These are phyloP conservation scores for Sarotherodon lohbergeri DNA, from an alignment of 2,113 vertebrate genomes.

Conservation along the genomic window DNA sequence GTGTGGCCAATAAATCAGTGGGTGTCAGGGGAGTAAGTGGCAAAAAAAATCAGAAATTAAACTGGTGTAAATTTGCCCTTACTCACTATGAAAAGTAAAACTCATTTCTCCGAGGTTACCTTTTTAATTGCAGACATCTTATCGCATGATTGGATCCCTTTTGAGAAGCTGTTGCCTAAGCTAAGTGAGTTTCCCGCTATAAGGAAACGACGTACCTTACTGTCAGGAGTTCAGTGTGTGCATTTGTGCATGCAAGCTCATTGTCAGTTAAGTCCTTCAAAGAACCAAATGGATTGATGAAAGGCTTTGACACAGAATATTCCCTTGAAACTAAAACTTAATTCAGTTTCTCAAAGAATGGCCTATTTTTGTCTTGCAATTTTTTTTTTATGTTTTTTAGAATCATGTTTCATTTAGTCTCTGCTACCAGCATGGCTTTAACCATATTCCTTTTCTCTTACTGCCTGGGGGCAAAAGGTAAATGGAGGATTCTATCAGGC, in stretches of 20 bases:
- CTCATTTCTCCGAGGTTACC: not conserved
- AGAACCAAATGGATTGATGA: not conserved
- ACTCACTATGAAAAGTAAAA: not conserved
- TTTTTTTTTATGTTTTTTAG: constrained; percentile 28
- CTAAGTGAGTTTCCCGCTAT: not conserved
- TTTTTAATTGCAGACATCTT: constrained; percentile 22
- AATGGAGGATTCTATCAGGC: constrained; percentile 58
- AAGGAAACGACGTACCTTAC: not conserved
- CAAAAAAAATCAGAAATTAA: not conserved
- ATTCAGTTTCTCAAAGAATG: not conserved
- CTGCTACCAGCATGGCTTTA: constrained; percentile 41
- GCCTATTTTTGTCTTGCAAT: not conserved
- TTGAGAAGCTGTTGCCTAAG: not conserved
- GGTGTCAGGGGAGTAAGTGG: not conserved
- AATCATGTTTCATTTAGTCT: constrained; percentile 64
- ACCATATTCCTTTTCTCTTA: constrained; percentile 50
- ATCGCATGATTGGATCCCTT: not conserved
- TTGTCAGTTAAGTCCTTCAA: constrained; percentile 6
- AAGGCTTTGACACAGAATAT: not conserved
- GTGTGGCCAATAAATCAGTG: not conserved
- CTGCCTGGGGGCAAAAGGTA: constrained; percentile 57
- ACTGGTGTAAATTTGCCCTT: not conserved
- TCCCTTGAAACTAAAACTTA: not conserved
- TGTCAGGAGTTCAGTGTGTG: not conserved
- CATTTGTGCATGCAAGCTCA: constrained; percentile 5